These are phyloP conservation scores for Stegodyphus dumicola DNA, from an alignment of 1,140 invertebrate species.

Conservation along the genomic window DNA sequence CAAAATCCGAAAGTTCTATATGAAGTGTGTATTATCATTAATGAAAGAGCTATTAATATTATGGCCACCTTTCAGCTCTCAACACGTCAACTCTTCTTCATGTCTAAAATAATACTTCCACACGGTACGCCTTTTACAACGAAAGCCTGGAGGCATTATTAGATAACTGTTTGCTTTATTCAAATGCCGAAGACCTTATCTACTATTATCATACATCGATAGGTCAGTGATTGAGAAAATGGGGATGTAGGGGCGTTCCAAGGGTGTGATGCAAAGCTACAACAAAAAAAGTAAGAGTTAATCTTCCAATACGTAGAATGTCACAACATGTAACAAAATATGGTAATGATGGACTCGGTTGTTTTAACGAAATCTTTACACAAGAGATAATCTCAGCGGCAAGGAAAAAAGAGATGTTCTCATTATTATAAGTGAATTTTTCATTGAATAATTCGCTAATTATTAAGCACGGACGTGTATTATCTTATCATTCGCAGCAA, in stretches of 20 bases:
- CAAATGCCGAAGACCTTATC: slow-evolving; percentile 1
- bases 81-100: too few species aligned
- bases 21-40: too few species aligned
- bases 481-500: slow-evolving; percentile 20
- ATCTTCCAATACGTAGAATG: slow-evolving; percentile 1
- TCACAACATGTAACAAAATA: slow-evolving; percentile 15
- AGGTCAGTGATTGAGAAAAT: not conserved
- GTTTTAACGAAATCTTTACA: slow-evolving; percentile 39
- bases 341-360: slow-evolving; percentile 16
- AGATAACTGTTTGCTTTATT: slow-evolving; percentile 11
- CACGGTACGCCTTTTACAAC: too few species aligned
- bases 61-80: too few species aligned
- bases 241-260: not conserved
- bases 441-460: slow-evolving; percentile 51
- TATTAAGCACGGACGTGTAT: not conserved
- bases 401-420: slow-evolving; percentile 1
- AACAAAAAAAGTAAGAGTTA: not conserved
- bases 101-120: too few species aligned
- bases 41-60: too few species aligned
- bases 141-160: not conserved
- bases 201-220: not conserved
- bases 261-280: not conserved
- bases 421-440: slow-evolving; percentile 41
- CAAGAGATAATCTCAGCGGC: not conserved
- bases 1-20: too few species aligned